These are phyloP conservation scores for Trinectes maculatus DNA, from an alignment of 2,113 vertebrate genomes.

Conservation along the genomic window DNA sequence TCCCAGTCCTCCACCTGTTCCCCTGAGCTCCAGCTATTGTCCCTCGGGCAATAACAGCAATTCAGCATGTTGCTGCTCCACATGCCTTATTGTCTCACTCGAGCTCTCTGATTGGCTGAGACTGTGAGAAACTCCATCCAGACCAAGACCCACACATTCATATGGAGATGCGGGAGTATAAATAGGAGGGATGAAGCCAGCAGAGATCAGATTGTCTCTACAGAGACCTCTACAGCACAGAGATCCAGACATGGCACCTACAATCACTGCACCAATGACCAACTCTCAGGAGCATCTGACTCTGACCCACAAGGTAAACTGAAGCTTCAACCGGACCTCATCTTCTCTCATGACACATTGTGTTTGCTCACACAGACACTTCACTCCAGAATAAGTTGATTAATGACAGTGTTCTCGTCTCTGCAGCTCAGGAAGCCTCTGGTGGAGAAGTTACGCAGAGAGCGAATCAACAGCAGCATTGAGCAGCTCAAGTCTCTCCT, in stretches of 20 bases:
- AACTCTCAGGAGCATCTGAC: slow-evolving; percentile 63
- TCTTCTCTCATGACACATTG: fast-evolving
- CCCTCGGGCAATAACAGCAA: slow-evolving; percentile 35
- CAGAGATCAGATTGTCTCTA: slow-evolving; percentile 65
- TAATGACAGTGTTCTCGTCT: slow-evolving; percentile 38
- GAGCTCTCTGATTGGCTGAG: slow-evolving; percentile 69
- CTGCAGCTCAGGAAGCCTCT: slow-evolving; percentile 70
- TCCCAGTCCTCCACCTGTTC: slow-evolving; percentile 60
- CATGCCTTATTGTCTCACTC: slow-evolving; percentile 42
- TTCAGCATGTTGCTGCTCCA: slow-evolving; percentile 26
- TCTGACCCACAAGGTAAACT: slow-evolving; percentile 74
- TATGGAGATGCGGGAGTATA: slow-evolving; percentile 80
- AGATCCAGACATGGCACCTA: slow-evolving; percentile 69
- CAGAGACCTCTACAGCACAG: slow-evolving; percentile 68
- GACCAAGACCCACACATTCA: slow-evolving; percentile 76
- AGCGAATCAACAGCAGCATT: slow-evolving; percentile 79
- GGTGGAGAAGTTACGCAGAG: slow-evolving; percentile 74
- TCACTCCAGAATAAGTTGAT: slow-evolving; percentile 15
- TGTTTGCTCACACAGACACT: not conserved
- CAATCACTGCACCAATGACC: slow-evolving; percentile 60
- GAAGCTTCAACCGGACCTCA: not conserved
- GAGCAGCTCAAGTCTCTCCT: slow-evolving; percentile 76
- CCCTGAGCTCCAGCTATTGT: slow-evolving; percentile 66
- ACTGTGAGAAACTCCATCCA: slow-evolving; percentile 76
- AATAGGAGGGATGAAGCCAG: slow-evolving; percentile 71